Evolutionary conservation across 2,888 invertebrate species (phyloP).

Genomic region (Deilephila porcellus): DNA sequence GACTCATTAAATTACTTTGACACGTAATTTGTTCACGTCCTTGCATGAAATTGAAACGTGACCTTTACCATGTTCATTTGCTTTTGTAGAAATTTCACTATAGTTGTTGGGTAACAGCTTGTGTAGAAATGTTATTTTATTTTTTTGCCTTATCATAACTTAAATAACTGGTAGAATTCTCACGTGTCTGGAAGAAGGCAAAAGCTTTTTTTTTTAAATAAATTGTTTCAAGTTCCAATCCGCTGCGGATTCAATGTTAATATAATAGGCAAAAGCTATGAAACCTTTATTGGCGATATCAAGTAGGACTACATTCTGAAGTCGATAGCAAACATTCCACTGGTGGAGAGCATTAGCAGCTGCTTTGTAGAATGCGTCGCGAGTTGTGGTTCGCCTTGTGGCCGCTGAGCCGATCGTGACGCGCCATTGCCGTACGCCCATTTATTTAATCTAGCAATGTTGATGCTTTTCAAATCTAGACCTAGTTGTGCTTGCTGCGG

Average conservation of each 20-base stretch:
- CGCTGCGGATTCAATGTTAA: background rate
- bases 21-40: slow-evolving; percentile 5
- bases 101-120: too few relatives aligned
- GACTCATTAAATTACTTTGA: slow-evolving; percentile 10
- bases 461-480: slow-evolving; percentile 36
- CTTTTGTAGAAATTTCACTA: background rate
- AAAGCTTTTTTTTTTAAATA: too few relatives aligned
- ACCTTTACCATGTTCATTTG: slow-evolving; percentile 11
- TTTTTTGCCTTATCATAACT: too few relatives aligned
- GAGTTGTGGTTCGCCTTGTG: slow-evolving; percentile 65
- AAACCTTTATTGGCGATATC: slow-evolving; percentile 30
- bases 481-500: slow-evolving; percentile 19
- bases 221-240: background rate
- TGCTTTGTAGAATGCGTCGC: slow-evolving; percentile 45
- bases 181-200: too few relatives aligned
- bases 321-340: slow-evolving; percentile 39
- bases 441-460: slow-evolving; percentile 42
- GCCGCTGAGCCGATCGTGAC: slow-evolving; percentile 40
- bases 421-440: slow-evolving; percentile 35
- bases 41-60: slow-evolving; percentile 2
- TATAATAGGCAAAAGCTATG: slow-evolving; percentile 14
- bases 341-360: slow-evolving; percentile 45
- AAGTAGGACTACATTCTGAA: slow-evolving; percentile 40
- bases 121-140: too few relatives aligned
- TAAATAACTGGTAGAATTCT: background rate